Evolutionary conservation across 2,113 vertebrate species (phyloP).

Genomic region (Ranitomeya variabilis): DNA sequence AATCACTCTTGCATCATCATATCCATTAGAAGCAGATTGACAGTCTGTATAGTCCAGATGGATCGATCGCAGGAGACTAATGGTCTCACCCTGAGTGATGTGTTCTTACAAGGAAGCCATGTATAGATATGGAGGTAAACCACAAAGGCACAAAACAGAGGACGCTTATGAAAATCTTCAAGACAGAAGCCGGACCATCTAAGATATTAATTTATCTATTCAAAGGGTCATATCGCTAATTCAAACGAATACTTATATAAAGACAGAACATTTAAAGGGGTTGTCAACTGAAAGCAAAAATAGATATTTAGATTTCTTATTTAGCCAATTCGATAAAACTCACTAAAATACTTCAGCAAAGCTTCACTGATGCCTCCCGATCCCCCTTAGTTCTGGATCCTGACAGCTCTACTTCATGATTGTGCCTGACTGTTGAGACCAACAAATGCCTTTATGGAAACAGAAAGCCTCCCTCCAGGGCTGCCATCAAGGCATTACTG

Average conservation of each 20-base stretch:
- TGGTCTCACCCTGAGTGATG: constrained; percentile 29
- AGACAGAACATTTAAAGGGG: not conserved
- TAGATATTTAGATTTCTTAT: too few species aligned
- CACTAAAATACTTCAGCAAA: too few species aligned
- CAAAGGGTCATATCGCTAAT: not conserved
- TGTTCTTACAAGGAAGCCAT: constrained; percentile 44
- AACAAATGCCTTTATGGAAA: too few species aligned
- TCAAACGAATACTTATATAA: not conserved
- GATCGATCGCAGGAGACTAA: constrained; percentile 38
- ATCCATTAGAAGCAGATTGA: constrained; percentile 27
- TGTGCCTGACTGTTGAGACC: too few species aligned
- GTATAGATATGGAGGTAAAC: constrained; percentile 53
- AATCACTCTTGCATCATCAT: not conserved
- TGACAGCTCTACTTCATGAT: too few species aligned
- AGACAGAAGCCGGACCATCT: constrained; percentile 23
- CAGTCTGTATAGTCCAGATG: constrained; percentile 21
- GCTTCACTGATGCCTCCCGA: too few species aligned
- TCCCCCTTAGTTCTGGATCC: too few species aligned
- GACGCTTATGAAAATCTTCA: constrained; percentile 48
- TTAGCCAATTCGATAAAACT: too few species aligned
- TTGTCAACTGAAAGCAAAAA: too few species aligned
- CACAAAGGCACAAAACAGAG: constrained; percentile 32
- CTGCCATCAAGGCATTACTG: too few species aligned
- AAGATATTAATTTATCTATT: constrained; percentile 12
- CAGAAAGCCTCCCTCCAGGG: too few species aligned